phyloP scores from a whole-genome alignment of 2,113 vertebrate genomes.

The Aleadryas rufinucha region DNA sequence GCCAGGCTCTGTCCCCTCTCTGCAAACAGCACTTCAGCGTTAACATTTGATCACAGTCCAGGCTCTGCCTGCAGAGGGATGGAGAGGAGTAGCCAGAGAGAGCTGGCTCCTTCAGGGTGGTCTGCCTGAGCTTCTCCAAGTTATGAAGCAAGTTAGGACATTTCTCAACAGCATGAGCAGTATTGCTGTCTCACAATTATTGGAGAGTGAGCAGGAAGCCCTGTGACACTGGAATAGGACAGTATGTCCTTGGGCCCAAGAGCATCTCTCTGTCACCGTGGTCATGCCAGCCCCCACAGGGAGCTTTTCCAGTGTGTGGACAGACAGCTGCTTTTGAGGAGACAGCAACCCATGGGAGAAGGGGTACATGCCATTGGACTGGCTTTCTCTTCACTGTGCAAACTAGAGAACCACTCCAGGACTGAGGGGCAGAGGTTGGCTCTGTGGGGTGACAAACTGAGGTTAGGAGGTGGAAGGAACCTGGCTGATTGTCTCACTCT shows the following conservation, averaged over 20 bases:
- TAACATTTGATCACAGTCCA: not conserved
- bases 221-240: not conserved
- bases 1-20: not conserved
- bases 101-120: not conserved
- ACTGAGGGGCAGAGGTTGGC: not conserved
- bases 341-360: not conserved
- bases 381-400: not conserved
- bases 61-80: not conserved
- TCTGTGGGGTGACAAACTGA: not conserved
- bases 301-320: not conserved
- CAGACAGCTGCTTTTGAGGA: not conserved
- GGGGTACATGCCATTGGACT: not conserved
- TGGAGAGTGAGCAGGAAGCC: not conserved
- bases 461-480: not conserved
- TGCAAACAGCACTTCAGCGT: not conserved
- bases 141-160: not conserved
- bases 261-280: not conserved
- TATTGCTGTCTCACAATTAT: not conserved
- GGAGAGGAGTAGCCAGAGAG: not conserved
- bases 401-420: not conserved
- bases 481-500: not conserved
- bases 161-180: not conserved
- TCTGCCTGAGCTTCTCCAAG: not conserved
- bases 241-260: not conserved
- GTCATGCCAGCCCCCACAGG: not conserved